phyloP scores from a whole-genome alignment of 2,888 invertebrate species.

The Orthosia gothica region DNA sequence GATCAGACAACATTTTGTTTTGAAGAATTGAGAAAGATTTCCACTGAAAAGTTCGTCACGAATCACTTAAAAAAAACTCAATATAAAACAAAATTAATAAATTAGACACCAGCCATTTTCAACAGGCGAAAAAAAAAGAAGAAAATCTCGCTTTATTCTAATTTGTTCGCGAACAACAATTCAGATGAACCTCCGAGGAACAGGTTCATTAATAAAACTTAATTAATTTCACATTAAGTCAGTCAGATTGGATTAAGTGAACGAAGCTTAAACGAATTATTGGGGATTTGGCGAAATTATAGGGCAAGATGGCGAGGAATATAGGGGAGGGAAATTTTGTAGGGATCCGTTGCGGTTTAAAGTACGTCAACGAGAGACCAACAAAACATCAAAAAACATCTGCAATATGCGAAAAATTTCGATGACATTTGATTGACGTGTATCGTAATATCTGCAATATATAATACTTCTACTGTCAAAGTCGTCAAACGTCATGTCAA shows the following conservation, averaged over 20 bases:
- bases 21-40: not conserved
- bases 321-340: constrained; percentile 58
- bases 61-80: not conserved
- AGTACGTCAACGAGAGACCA: no score
- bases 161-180: constrained; percentile 62
- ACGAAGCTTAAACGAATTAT: constrained; percentile 87
- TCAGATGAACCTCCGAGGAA: constrained; percentile 59
- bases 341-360: not conserved
- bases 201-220: constrained; percentile 87
- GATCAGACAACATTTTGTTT: no score
- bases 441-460: no score
- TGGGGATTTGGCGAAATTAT: constrained; percentile 86
- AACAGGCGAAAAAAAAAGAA: constrained; percentile 5
- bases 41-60: no score
- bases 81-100: constrained; percentile 25
- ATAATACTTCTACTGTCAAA: no score
- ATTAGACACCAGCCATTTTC: constrained; percentile 19
- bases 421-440: no score
- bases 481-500: no score
- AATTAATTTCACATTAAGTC: constrained; percentile 88
- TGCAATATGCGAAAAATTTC: no score
- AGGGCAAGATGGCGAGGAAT: constrained; percentile 74
- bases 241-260: constrained; percentile 85
- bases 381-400: no score
- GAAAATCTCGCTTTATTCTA: constrained; percentile 41